Conservation (phyloP, 2,113 vertebrate species). For the Upupa epops region DNA sequence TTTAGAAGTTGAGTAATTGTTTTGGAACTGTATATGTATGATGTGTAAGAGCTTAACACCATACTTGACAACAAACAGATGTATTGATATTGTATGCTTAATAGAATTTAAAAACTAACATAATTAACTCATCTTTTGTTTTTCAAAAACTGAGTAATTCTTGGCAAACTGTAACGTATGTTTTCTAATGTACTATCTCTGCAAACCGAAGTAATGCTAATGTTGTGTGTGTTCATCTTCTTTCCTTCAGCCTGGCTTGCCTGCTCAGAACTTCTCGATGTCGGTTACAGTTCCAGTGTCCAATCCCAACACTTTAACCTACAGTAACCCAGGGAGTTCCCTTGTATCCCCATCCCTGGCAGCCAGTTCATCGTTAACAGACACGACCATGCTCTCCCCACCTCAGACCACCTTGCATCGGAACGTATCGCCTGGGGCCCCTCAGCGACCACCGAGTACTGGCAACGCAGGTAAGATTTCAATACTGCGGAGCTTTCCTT, state of each 20-base stretch:
- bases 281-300: constrained; percentile 97
- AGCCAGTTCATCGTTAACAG: constrained; percentile 85
- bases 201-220: background rate
- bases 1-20: background rate
- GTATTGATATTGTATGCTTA: constrained; percentile 7
- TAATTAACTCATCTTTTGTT: constrained; percentile 15
- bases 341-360: constrained; percentile 88
- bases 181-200: background rate
- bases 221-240: background rate
- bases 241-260: constrained; percentile 86
- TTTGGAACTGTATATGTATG: constrained; percentile 3
- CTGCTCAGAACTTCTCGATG: constrained; percentile 97
- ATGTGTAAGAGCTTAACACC: background rate
- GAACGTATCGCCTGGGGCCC: constrained; percentile 87
- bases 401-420: constrained; percentile 89
- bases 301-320: constrained; percentile 89
- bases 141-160: background rate
- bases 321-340: constrained; percentile 87
- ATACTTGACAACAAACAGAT: background rate
- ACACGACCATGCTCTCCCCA: constrained; percentile 92
- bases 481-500: background rate
- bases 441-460: constrained; percentile 91
- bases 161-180: background rate
- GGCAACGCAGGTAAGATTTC: constrained; percentile 84
- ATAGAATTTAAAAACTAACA: constrained; percentile 51